Percentiles rank a stretch among this genome's conserved stretches.
Conservation (phyloP, 1,140 invertebrate genomes). For the Elysia chlorotica region DNA sequence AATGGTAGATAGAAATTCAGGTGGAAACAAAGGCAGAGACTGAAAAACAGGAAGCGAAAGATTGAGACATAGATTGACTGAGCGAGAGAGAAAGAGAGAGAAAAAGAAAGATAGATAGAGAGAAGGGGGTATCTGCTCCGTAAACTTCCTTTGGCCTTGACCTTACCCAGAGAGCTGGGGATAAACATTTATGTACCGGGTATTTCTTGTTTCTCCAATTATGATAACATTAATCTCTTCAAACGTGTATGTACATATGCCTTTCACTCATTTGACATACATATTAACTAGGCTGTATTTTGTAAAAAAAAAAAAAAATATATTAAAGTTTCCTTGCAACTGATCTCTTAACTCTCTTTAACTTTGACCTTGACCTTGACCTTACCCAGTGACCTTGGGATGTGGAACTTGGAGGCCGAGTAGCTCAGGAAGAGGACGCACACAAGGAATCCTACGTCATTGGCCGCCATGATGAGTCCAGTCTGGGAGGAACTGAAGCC, state of each 20-base stretch:
- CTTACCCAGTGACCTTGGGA: slow-evolving; percentile 26
- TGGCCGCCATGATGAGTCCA: slow-evolving; percentile 29
- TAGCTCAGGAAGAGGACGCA: slow-evolving; percentile 30
- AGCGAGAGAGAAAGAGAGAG: no score
- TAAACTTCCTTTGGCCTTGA: neutral
- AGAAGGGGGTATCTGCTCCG: no score
- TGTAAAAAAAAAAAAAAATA: neutral
- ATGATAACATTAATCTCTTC: neutral
- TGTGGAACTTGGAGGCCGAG: slow-evolving; percentile 26
- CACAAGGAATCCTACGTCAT: slow-evolving; percentile 35
- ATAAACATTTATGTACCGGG: no score
- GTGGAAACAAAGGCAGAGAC: no score
- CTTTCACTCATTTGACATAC: neutral
- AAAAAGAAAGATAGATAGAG: no score
- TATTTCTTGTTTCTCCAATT: neutral
- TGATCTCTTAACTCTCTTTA: neutral
- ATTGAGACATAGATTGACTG: no score
- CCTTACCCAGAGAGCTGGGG: no score
- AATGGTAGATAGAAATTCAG: no score
- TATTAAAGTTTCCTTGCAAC: neutral
- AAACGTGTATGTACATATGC: neutral
- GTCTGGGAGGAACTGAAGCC: slow-evolving; percentile 19
- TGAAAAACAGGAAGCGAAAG: no score
- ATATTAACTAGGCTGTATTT: neutral
- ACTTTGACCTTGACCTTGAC: no score